Evolutionary conservation across 2,113 vertebrate species (phyloP).

Genomic region (Melanocharis versteri): DNA sequence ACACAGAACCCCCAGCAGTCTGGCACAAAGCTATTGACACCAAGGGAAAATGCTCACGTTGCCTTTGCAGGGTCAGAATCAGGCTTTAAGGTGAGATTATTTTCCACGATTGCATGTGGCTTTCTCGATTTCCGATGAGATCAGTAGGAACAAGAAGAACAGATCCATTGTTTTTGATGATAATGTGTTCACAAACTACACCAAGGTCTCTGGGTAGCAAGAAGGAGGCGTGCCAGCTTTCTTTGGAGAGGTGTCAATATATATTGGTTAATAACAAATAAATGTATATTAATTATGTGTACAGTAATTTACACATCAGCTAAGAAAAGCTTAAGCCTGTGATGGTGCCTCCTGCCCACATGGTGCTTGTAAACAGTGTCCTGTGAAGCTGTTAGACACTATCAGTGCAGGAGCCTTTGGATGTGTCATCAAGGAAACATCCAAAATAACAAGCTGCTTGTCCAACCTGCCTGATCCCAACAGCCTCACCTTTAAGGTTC

Average conservation of each 20-base stretch:
- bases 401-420: background rate
- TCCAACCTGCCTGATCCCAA: background rate
- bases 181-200: background rate
- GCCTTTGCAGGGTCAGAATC: background rate
- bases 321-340: background rate
- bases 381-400: conserved; percentile 7
- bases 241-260: background rate
- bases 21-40: background rate
- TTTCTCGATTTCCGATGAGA: background rate
- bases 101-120: background rate
- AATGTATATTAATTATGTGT: background rate
- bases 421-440: conserved; percentile 14
- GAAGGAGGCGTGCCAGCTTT: background rate
- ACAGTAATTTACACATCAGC: background rate
- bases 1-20: background rate
- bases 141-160: background rate
- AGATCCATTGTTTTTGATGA: background rate
- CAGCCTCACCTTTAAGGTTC: background rate
- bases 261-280: background rate
- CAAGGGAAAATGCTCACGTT: background rate
- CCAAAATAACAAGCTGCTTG: background rate
- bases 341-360: background rate
- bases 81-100: background rate
- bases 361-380: background rate
- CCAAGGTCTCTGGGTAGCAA: background rate